Percentiles rank a stretch among this genome's conserved stretches.
These are phyloP conservation scores for Hepsetus odoe DNA, from an alignment of 2,113 vertebrate genomes.

Conservation along the genomic window DNA sequence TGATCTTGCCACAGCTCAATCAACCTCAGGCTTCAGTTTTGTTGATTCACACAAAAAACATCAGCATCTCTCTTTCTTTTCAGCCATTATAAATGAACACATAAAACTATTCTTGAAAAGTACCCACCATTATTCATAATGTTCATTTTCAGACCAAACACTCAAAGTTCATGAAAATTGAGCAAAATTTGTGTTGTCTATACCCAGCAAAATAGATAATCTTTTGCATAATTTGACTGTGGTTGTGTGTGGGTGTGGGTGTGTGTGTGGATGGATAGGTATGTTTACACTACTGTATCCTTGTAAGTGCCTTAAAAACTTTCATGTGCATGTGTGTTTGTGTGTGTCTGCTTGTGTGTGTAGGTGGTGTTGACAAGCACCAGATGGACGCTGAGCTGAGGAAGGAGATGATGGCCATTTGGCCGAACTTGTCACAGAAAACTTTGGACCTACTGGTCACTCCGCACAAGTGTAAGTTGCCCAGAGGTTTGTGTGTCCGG, in stretches of 20 bases:
- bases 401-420: conserved; percentile 98
- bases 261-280: conserved; percentile 21
- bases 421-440: conserved; percentile 95
- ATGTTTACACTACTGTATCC: too few species aligned
- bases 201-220: too few species aligned
- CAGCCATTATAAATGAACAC: too few species aligned
- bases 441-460: conserved; percentile 92
- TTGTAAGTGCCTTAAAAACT: conserved; percentile 22
- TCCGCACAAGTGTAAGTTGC: conserved; percentile 92
- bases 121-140: too few species aligned
- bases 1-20: too few species aligned
- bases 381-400: conserved; percentile 93
- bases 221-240: conserved; percentile 36
- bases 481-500: conserved; percentile 58
- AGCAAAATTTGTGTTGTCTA: too few species aligned
- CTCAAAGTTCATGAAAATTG: not conserved
- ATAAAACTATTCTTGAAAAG: too few species aligned
- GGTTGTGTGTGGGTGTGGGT: conserved; percentile 4
- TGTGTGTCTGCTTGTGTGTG: conserved; percentile 33
- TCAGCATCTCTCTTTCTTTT: too few species aligned
- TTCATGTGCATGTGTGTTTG: not conserved
- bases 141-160: not conserved
- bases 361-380: conserved; percentile 92
- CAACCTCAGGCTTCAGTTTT: too few species aligned
- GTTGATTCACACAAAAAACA: too few species aligned